Evolutionary conservation across 2,888 invertebrate genomes (phyloP).

Genomic region (Phrixothrix hirtus): DNA sequence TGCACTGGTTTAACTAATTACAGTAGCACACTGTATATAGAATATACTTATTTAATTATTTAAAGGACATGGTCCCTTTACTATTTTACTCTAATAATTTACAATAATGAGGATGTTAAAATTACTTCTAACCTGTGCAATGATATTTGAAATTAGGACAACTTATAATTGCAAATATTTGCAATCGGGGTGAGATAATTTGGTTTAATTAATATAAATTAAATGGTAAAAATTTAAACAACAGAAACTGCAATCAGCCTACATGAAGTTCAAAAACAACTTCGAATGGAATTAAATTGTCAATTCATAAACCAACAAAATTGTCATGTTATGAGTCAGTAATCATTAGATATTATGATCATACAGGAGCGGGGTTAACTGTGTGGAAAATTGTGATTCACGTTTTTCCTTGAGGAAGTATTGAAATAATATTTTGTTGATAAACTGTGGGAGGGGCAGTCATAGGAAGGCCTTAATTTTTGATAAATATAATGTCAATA

Average conservation of each 20-base stretch:
- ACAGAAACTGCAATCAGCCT: no score
- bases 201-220: no score
- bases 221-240: no score
- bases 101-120: slow-evolving; percentile 11
- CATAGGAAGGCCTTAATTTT: not conserved
- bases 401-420: slow-evolving; percentile 40
- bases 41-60: no score
- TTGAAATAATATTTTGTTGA: slow-evolving; percentile 34
- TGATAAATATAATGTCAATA: not conserved
- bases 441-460: slow-evolving; percentile 45
- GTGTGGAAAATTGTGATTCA: slow-evolving; percentile 35
- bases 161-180: no score
- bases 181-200: no score
- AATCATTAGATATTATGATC: slow-evolving; percentile 18
- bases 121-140: not conserved
- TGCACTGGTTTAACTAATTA: no score
- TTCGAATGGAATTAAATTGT: slow-evolving; percentile 3
- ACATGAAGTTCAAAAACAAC: no score
- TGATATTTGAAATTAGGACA: no score
- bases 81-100: not conserved
- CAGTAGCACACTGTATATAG: no score
- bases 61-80: no score
- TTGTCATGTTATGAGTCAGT: slow-evolving; percentile 24
- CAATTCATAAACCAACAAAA: slow-evolving; percentile 18
- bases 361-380: slow-evolving; percentile 21